Evolutionary conservation across 2,113 vertebrate species (phyloP).

Genomic region (Dascyllus trimaculatus): DNA sequence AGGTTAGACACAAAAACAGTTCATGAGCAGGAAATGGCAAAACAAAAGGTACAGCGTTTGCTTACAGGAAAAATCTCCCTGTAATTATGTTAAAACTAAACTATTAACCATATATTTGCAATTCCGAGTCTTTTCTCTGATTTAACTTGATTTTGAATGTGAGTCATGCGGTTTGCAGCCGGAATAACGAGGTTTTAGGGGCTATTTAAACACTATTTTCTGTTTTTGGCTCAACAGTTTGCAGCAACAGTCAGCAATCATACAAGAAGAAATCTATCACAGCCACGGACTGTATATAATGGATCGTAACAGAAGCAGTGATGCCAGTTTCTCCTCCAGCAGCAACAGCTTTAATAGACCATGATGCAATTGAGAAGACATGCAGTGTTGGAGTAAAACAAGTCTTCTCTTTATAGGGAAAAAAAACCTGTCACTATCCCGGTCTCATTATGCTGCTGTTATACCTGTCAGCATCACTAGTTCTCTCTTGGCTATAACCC

Average conservation of each 20-base stretch:
- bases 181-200: not conserved
- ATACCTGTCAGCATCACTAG: conserved; percentile 23
- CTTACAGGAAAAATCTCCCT: not conserved
- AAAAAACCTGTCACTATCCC: conserved; percentile 24
- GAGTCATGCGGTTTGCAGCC: conserved; percentile 2
- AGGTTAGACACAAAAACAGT: not conserved
- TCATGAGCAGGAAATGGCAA: not conserved
- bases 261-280: conserved; percentile 17
- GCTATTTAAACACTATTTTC: conserved; percentile 3
- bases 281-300: conserved; percentile 4
- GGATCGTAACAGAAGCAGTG: conserved; percentile 15
- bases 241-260: not conserved
- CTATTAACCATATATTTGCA: not conserved
- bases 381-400: conserved; percentile 33
- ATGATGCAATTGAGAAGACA: conserved; percentile 52
- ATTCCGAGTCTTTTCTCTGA: not conserved
- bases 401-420: conserved; percentile 3
- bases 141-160: not conserved
- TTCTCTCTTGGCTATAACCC: not conserved
- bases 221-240: conserved; percentile 17
- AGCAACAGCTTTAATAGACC: conserved; percentile 32
- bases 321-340: conserved; percentile 4
- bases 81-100: conserved; percentile 13
- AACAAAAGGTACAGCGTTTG: not conserved
- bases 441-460: conserved; percentile 44